Evolutionary conservation across 2,888 invertebrate genomes (phyloP), one percentile per base, ranked within the genome.

Genomic region (Lordiphosa fenestrarum): DNA sequence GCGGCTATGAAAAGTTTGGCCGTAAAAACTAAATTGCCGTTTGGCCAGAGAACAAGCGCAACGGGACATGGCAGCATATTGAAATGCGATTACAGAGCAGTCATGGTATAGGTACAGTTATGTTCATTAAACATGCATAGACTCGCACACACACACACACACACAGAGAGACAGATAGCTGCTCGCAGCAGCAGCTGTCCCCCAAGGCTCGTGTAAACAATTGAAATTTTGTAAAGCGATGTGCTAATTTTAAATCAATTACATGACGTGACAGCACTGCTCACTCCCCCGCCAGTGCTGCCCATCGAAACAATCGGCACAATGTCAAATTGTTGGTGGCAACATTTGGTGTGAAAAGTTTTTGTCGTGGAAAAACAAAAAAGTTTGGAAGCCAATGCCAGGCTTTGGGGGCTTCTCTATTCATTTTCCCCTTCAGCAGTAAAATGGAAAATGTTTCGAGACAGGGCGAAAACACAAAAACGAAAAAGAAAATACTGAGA

Each of bases 51-150:
- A 42, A 36, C 46, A 47, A 47, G 48, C 39, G 50, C 40, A 40
- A 40, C 50, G 50, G 61, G 61, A 61, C 41, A 61, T 53, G 67
- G 71, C 60, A 72, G 82, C 74, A 81, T 77, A 77, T 77, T 81
- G 76, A 77, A 77, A 77, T 77, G 82, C 76, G 82, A 77, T 77
- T 77, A 77, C 76, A 74, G 78, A 39, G 52, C 46, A 70, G 62
- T 67, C 62, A 74, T 62, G 74, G 72, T 23, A 25, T 38, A 50
- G 71, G 55, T 44, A 61, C 69, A 59, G 66, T 67, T 61, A 66
- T 81, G 76, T 77, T 77, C 76, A 81, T 77, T 81, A 81, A 77
- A 77, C 82, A 81, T 77, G 82, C 76, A 77, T 81, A 77, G 81
- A 70, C 71, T 72, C 64, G 71, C 58, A 66, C 68, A 59, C 53